Evolutionary conservation across 1,140 invertebrate genomes (phyloP), one percentile per base, ranked within the genome.

Genomic region (Lasioglossum baleicum): DNA sequence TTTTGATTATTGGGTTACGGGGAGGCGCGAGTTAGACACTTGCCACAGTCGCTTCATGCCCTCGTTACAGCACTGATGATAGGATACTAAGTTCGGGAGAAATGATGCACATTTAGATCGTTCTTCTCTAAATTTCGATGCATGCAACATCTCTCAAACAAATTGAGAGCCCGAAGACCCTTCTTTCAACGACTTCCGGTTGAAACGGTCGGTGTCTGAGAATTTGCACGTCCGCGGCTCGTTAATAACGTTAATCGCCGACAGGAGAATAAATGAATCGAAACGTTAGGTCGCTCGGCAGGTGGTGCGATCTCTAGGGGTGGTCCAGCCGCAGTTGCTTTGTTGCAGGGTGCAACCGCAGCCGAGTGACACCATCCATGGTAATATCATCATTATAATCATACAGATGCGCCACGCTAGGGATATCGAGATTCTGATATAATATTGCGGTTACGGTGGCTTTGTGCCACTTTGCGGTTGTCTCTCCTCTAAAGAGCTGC

Each of bases 351-450:
- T 13, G 42, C 20, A 53, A 15, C 70, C 81, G 42, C 70, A 53
- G 11, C 70, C 81, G 42, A 66, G 84, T 75, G 69, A 77, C 22
- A 71, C 31, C 26, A 17, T 20, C 51, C 44, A 69, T 31, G 79
- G 80, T 85, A 85, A 86, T 86, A 80, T 86, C 84, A 85, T 86
- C 75, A 73, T 86, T 84, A 84, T 80, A 73, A 82, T 58, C 71
- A 56, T 71, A 82, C 80, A 85, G 71, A 85, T 85, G 80, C 75
- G 67, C 69, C 70, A 58, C 35, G 35, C 44, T 56, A 44, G n/a
- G 40, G n/a, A 72, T 40, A 61, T 79, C 60, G 80, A 72, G 48
- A 61, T 60, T 26, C 7, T 31, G 51, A 42, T 60, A 60, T 60
- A 75, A 79, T 73, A 75, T 85, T 83, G 84, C 68, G 84, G 84